Evolutionary conservation across 35 echinoderm and acorn worm genomes (phyloP), one percentile per base, ranked within the genome.

Genomic region (Antedon bifida): DNA sequence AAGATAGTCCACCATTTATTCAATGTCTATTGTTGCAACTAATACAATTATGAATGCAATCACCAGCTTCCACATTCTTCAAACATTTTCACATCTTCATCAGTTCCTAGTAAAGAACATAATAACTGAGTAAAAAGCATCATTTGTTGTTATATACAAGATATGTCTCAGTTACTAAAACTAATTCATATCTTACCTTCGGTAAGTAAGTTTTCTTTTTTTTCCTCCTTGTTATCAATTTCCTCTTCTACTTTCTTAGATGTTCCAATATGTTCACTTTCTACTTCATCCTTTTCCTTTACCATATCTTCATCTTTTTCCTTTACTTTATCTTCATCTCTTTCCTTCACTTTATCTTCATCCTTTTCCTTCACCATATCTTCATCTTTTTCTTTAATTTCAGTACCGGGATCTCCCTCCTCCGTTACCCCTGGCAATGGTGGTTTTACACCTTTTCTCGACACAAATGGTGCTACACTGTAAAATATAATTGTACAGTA

Each of bases 381-480:
- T 7, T 83, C 55, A 0, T 31, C 32, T 51, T 56, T 74, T 30
- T 73, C 81, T 30, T 5, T 28, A 3, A 30, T 14, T 74, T 83
- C 32, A 14, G 26, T 21, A 30, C 73, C 81, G 11, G 29, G 7
- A 33, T 82, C 79, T 34, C 32, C 86, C 14, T 39, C 31, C 39
- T 34, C n/a, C 29, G 64, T 35, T 31, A 39, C 78, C 14, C 33
- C 78, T 73, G 88, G 42, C 26, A 83, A 81, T 30, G 76, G 74
- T 28, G 91, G 91, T 51, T 84, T 89, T 17, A 93, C 84, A 34
- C 91, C 89, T 23, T 76, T 86, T 7, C 91, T 81, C 28, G 91
- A 93, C 19, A 93, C 87, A 87, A 93, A 93, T 26, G 88, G 87
- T 55, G 88, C 80, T 55, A 88, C 87, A 75, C 91, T 93, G 30